Percentiles rank a stretch among this genome's conserved stretches.
phyloP scores from a whole-genome alignment of 2,113 vertebrate genomes.

The Cottus gobio region DNA sequence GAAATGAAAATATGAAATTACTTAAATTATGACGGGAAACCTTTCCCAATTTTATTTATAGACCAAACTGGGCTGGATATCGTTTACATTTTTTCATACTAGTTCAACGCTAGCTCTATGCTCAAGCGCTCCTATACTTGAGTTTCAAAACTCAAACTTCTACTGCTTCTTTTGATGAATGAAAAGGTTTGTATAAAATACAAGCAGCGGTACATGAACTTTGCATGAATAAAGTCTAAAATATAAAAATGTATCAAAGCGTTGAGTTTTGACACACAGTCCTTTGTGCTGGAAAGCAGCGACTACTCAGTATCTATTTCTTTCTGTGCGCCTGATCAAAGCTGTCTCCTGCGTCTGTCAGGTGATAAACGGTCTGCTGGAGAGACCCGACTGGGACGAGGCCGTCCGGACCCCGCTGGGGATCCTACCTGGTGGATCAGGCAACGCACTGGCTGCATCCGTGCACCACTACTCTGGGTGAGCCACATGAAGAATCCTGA shows the following conservation, averaged over 20 bases:
- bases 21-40: background rate
- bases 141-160: background rate
- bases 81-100: no score
- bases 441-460: slow-evolving; percentile 92
- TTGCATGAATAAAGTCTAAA: background rate
- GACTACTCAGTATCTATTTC: background rate
- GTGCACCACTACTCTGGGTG: slow-evolving; percentile 92
- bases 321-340: background rate
- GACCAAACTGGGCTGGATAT: background rate
- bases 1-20: background rate
- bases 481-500: slow-evolving; percentile 51
- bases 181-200: background rate
- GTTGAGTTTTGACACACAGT: background rate
- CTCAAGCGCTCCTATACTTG: background rate
- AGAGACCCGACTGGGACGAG: slow-evolving; percentile 89
- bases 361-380: slow-evolving; percentile 96
- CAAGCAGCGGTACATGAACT: background rate
- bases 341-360: slow-evolving; percentile 64
- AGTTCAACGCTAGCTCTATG: background rate
- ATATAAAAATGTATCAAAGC: background rate
- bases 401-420: slow-evolving; percentile 89
- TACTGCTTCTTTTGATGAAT: background rate
- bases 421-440: slow-evolving; percentile 93
- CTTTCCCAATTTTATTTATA: background rate
- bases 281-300: background rate